Conservation (phyloP, 2,113 vertebrate genomes). For the Gymnorhina tibicen region DNA sequence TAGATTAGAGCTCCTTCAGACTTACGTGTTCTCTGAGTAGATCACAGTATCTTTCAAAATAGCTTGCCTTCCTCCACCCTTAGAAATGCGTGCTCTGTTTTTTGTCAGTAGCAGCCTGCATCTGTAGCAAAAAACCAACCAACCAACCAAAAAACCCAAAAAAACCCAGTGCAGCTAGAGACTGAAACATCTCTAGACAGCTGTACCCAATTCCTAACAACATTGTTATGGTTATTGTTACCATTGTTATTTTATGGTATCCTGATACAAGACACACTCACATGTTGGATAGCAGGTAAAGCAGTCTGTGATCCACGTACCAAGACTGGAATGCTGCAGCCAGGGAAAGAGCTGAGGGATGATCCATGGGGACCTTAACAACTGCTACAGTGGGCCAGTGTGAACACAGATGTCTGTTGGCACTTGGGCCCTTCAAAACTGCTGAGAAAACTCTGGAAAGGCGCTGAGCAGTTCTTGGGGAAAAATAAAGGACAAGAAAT, state of each 20-base stretch:
- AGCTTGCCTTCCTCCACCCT: not conserved
- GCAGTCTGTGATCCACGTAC: not conserved
- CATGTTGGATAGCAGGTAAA: not conserved
- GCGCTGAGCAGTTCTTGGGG: not conserved
- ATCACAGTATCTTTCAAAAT: not conserved
- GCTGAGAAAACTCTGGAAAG: not conserved
- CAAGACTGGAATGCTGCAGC: not conserved
- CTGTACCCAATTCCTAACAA: not conserved
- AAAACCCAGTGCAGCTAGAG: not conserved
- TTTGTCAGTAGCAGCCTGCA: not conserved
- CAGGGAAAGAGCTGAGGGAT: not conserved
- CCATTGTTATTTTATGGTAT: not conserved
- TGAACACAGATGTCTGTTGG: not conserved
- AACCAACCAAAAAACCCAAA: not conserved
- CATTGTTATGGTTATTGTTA: not conserved
- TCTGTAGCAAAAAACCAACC: not conserved
- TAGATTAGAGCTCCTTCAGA: not conserved
- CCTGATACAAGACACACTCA: not conserved
- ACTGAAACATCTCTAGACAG: not conserved
- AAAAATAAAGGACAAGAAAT: not conserved
- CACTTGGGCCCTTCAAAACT: not conserved
- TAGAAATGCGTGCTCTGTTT: not conserved
- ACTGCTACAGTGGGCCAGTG: not conserved
- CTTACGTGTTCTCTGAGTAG: not conserved
- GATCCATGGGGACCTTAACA: not conserved